Base-by-base conservation (phyloP, 2,888 invertebrate genomes). In the Arctia plantaginis region DNA sequence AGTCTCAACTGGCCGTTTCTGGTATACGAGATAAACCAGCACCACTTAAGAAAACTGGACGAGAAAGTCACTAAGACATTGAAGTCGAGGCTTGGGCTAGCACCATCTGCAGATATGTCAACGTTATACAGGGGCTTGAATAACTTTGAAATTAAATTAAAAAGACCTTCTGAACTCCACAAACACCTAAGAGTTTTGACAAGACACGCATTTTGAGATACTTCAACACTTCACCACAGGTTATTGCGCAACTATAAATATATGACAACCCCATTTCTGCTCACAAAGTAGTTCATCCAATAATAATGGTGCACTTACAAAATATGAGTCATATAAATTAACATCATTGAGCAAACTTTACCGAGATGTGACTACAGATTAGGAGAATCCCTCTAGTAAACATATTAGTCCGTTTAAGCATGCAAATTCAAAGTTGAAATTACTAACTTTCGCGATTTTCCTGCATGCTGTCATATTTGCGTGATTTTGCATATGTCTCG, bases 381-480 rank as follows among this genome's bases (percentile, higher is more conserved):
- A 69, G 18, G 65, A 55, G 51, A 73, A 64, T 73, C 73, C 39
- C 72, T 39, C 55, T 73, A 65, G 65, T 69, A 73, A 73, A 69
- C 69, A 69, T 51, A 69, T 73, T 73, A 73, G 73, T 66, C 73
- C 55, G 65, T 73, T 73, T 69, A 41, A 73, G 65, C 65, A 69
- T 69, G 69, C 27, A 69, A 73, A 69, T 73, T 69, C 69, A 35
- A 69, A 69, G 65, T 73, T 73, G 65, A 55, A 69, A 69, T 30
- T 73, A 69, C 55, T 39, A 55, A 65, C 69, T 59, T 68, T 62
- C 35, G 18, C 44, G 59, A 67, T 67, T 59, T 72, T 47, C 33
- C 59, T 30, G 55, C 30, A 65, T 59, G 59, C 30, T 59, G 72
- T 67, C 67, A 55, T n/a, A 55, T n/a, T 55, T n/a, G 55, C n/a